phyloP scores from a whole-genome alignment of 37 sponge, comb jelly and placozoan species.

The Cliona cf. orientalis region DNA sequence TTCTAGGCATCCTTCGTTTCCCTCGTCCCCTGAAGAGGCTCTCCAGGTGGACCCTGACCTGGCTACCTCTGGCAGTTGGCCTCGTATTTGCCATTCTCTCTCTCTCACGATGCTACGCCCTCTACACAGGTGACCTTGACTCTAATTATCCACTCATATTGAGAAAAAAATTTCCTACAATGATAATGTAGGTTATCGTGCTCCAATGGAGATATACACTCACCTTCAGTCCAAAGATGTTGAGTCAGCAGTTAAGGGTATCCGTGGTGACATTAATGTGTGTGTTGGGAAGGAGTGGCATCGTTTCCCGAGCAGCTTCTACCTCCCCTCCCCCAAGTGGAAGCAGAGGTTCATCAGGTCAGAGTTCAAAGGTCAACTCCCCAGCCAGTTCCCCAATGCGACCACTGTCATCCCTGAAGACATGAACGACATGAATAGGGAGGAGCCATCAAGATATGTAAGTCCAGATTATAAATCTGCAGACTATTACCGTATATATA shows the following conservation, averaged over 20 bases:
- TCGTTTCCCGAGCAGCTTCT: constrained; percentile 92
- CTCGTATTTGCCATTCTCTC: constrained; percentile 36
- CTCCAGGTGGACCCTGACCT: neutral
- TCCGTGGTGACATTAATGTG: constrained; percentile 66
- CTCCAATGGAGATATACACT: constrained; percentile 84
- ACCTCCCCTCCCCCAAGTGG: constrained; percentile 81
- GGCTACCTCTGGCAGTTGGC: constrained; percentile 10
- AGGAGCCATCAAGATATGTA: constrained; percentile 92
- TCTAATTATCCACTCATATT: neutral
- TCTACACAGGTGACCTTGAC: constrained; percentile 39
- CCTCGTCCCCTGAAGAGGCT: constrained; percentile 7
- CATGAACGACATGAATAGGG: constrained; percentile 95
- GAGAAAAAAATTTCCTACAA: neutral
- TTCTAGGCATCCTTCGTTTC: neutral
- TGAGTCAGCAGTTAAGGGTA: neutral
- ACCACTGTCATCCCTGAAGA: constrained; percentile 74
- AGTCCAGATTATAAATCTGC: too few relatives aligned
- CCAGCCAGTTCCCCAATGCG: constrained; percentile 64
- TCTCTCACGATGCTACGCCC: constrained; percentile 54
- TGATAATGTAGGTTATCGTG: constrained; percentile 90
- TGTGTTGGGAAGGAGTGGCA: constrained; percentile 99
- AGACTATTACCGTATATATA: too few relatives aligned
- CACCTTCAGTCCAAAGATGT: constrained; percentile 37
- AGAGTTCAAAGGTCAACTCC: constrained; percentile 95
- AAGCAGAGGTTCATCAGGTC: constrained; percentile 79